Evolutionary conservation across 2,888 invertebrate species (phyloP), one percentile per base, ranked within the genome.

Genomic region (Cerastis rubricosa): DNA sequence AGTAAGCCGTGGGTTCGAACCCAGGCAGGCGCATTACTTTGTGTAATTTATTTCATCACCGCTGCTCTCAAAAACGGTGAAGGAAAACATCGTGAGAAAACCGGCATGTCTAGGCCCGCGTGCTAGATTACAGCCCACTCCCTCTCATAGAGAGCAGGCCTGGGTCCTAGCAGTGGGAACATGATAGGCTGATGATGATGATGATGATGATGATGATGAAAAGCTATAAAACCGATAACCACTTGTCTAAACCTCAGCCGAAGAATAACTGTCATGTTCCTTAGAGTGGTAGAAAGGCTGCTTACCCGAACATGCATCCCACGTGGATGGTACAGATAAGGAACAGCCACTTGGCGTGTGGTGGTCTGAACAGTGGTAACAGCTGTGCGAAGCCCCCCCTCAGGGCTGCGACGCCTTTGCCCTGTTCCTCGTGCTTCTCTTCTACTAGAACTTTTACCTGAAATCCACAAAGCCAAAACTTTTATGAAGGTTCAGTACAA

Each of bases 351-450:
- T 94, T 92, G 6, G 97, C 86, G 87, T 98, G 96, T 0, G 98
- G 98, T 2, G 97, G 96, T 29, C 91, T 94, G 92, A 98, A 98
- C 86, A 98, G 95, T 0, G 98, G 98, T 57, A 96, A 97, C 80
- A 98, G 94, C 92, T 98, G 98, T 0, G 95, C 91, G 79, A 97
- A 95, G 0, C 98, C 98, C 4, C 97, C 97, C 12, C 95, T 95
- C 29, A 98, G 90, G 1, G 97, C 97, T 71, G 97, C 96, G 29
- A 95, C 85, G 5, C 97, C 97, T 47, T 90, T 91, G 0, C 93
- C 94, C 57, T 93, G 93, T 80, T 95, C 89, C 73, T 92, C 91
- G 1, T 94, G 92, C 79, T 94, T 94, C 81, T 96, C 96, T 86
- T 94, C 93, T 0, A 95, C 91, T 51, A 97, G 87, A 9, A 84